These are phyloP conservation scores for Scatophagus argus DNA, from an alignment of 2,113 vertebrate species.

Conservation along the genomic window DNA sequence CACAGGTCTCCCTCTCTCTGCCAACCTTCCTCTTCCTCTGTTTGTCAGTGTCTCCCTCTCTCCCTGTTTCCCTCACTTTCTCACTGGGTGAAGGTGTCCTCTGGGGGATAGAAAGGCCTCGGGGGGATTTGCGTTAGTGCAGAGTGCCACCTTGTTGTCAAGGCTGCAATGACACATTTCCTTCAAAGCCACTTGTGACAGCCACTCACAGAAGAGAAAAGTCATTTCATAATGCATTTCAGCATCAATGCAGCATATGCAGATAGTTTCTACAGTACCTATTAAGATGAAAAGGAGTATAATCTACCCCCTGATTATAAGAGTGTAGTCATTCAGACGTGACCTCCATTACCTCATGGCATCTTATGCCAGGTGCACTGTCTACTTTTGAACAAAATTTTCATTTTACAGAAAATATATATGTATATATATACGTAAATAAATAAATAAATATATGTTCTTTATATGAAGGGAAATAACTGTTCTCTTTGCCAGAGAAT, in stretches of 20 bases:
- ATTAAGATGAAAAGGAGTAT: conserved; percentile 57
- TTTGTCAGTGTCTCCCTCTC: conserved; percentile 30
- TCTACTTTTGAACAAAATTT: neutral
- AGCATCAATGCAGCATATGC: conserved; percentile 54
- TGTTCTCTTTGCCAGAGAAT: too few relatives aligned
- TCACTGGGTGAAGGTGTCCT: conserved; percentile 72
- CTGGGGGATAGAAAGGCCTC: conserved; percentile 77
- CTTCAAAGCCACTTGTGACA: conserved; percentile 73
- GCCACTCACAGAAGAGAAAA: conserved; percentile 53
- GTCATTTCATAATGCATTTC: conserved; percentile 54
- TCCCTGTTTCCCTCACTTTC: conserved; percentile 32
- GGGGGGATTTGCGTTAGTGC: conserved; percentile 86
- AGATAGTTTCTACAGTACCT: conserved; percentile 48
- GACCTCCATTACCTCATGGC: conserved; percentile 39
- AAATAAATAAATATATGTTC: too few relatives aligned
- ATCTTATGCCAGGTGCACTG: conserved; percentile 10
- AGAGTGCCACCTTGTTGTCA: conserved; percentile 90
- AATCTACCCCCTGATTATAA: too few relatives aligned
- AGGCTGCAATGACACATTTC: conserved; percentile 84
- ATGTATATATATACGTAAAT: too few relatives aligned
- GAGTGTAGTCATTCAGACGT: conserved; percentile 23
- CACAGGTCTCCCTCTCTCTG: conserved; percentile 23
- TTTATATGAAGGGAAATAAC: too few relatives aligned
- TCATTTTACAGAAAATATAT: too few relatives aligned
- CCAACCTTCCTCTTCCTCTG: conserved; percentile 2